Conservation (phyloP, 2,888 invertebrate species). For the Stegophylla sp. region DNA sequence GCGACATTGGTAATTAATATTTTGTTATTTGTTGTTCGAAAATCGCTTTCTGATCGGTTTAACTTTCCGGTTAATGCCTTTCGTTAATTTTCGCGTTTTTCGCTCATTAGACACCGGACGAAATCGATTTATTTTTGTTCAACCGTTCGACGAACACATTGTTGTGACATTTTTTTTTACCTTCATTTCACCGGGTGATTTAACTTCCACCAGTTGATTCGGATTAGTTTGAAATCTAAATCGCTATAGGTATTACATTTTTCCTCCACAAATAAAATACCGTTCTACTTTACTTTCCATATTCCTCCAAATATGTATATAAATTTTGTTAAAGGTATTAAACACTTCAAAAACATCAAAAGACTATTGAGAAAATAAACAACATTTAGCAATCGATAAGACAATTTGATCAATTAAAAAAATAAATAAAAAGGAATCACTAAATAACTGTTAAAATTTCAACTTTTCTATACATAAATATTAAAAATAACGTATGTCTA, state of each 20-base stretch:
- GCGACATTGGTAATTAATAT: background rate
- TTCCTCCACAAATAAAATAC: too few relatives aligned
- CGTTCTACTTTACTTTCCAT: too few relatives aligned
- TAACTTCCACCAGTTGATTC: background rate
- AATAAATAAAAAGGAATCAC: too few relatives aligned
- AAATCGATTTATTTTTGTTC: constrained; percentile 2
- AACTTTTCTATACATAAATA: too few relatives aligned
- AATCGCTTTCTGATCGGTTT: constrained; percentile 12
- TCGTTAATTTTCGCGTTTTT: background rate
- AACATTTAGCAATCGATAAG: too few relatives aligned
- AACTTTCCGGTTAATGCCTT: background rate
- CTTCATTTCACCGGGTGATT: background rate
- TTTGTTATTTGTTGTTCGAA: background rate
- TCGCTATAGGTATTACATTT: background rate
- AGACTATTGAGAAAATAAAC: too few relatives aligned
- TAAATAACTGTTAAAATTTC: too few relatives aligned
- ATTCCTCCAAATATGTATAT: too few relatives aligned
- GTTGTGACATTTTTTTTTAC: background rate
- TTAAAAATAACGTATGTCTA: too few relatives aligned
- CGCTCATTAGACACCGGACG: background rate
- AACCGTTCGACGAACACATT: background rate
- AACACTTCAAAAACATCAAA: too few relatives aligned
- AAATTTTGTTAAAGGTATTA: too few relatives aligned
- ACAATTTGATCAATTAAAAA: too few relatives aligned
- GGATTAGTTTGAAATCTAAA: background rate